A percentile compares a stretch with the other conserved stretches of the same genome.
These are phyloP conservation scores for Nasonovia ribisnigri DNA, from an alignment of 2,888 invertebrate species.

Conservation along the genomic window DNA sequence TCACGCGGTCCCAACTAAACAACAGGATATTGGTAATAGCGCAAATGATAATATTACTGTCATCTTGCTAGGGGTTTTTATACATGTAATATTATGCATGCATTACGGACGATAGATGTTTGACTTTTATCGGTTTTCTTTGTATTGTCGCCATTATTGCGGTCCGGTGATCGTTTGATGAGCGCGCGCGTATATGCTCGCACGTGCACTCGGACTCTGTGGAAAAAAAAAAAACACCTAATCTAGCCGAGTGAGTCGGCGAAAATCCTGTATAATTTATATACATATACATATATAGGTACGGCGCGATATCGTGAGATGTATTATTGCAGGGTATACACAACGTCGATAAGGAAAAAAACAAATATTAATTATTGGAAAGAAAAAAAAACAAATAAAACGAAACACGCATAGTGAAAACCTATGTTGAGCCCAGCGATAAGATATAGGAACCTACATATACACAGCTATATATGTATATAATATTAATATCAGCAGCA, in stretches of 20 bases:
- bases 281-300: neutral
- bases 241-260: neutral
- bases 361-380: neutral
- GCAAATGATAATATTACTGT: neutral
- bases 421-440: neutral
- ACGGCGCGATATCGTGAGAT: neutral
- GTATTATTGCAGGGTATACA: neutral
- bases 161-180: neutral
- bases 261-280: neutral
- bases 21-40: neutral
- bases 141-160: neutral
- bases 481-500: neutral
- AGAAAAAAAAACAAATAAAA: slow-evolving; percentile 10
- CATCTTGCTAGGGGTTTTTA: neutral
- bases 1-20: neutral
- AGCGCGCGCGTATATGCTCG: neutral
- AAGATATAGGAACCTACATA: neutral
- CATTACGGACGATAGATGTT: neutral
- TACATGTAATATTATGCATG: neutral
- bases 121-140: neutral
- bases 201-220: neutral
- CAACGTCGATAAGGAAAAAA: neutral
- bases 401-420: neutral
- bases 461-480: neutral
- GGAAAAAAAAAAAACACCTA: neutral